Evolutionary conservation across 2,113 vertebrate genomes (phyloP), one percentile per base, ranked within the genome.

Genomic region (Myotis yumanensis): DNA sequence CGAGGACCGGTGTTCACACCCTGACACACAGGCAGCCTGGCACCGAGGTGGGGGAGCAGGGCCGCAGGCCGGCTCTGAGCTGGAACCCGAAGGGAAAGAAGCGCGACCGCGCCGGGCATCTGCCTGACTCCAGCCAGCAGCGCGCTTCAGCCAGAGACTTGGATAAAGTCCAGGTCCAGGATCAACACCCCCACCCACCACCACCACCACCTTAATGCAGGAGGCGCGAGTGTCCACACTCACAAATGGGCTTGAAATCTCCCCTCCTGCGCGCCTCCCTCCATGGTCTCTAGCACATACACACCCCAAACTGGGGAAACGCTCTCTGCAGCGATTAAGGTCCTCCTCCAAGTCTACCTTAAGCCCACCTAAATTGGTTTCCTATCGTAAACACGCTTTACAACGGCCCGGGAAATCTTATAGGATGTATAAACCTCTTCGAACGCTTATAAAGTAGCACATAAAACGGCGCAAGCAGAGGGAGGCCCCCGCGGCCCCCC

Each of bases 351-450:
- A 98, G 98, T 97, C 98, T 97, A 98, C 98, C 98, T 98, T 98
- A 98, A 98, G 98, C 98, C 97, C 97, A 98, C 98, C 98, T 99
- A 98, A 98, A 98, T 98, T 98, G 98, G 98, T 99, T 99, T 98
- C 98, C 99, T 99, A 98, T 99, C 99, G 99, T 99, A 99, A 99
- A 99, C 98, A 99, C 97, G 80, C 98, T 99, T 99, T 99, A 99
- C 99, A 99, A 98, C 98, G 98, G 98, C 98, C 99, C 98, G 99
- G 98, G 98, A 99, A 98, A 99, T 98, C 99, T 99, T 99, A 99
- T 98, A 98, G 99, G 99, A 99, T 98, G 99, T 99, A 99, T 99
- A 99, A 99, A 99, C 99, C 98, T 98, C 97, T 99, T 99, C 99
- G 99, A 98, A 99, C 99, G 99, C 99, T 99, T 99, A 99, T 99